phyloP scores from a whole-genome alignment of 2,888 invertebrate species.

The Chalcis sispes region DNA sequence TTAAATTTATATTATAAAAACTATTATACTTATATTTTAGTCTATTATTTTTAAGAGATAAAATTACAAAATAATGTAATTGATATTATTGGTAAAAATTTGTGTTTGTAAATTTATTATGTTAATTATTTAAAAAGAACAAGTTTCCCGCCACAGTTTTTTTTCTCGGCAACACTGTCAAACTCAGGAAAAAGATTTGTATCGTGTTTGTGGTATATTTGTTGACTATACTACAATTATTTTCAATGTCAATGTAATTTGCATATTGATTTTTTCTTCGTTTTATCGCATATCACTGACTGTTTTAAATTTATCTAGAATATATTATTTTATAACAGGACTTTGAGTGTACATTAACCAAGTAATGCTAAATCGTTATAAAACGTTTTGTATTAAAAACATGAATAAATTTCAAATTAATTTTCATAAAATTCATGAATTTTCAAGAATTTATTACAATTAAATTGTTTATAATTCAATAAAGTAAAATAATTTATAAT shows the following conservation, averaged over 20 bases:
- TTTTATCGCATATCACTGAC: constrained; percentile 9
- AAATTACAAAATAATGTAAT: too few relatives aligned
- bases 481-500: not conserved
- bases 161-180: constrained; percentile 46
- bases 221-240: constrained; percentile 46
- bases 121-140: constrained; percentile 5
- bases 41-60: too few relatives aligned
- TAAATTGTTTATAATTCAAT: not conserved
- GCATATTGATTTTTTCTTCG: constrained; percentile 49
- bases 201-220: not conserved
- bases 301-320: constrained; percentile 6
- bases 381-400: constrained; percentile 11
- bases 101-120: not conserved
- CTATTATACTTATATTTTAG: too few relatives aligned
- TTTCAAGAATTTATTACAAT: not conserved
- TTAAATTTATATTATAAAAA: too few relatives aligned
- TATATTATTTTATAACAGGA: not conserved
- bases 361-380: not conserved
- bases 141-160: constrained; percentile 36
- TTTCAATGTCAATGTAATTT: constrained; percentile 56
- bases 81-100: too few relatives aligned
- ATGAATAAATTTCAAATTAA: too few relatives aligned
- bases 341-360: not conserved
- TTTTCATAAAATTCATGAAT: not conserved
- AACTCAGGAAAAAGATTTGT: constrained; percentile 36